Base-by-base conservation (phyloP, 2,888 invertebrate species). In the Dryobotodes eremita region DNA sequence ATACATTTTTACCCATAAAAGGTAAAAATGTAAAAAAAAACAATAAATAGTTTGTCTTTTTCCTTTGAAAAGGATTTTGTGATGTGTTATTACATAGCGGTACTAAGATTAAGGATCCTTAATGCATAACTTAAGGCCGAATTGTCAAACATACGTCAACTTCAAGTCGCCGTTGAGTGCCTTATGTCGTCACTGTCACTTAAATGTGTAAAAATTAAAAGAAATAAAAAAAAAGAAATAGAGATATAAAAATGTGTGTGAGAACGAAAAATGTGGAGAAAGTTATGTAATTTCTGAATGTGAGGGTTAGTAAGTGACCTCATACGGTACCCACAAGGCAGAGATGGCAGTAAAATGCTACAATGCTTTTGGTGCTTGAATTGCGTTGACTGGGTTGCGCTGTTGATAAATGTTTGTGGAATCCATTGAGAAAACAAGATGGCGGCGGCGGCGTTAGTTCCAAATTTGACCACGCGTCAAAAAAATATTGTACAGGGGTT, bases 1-100 rank as follows among this genome's bases (percentile, higher is more conserved):
- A 59, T 79, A 76, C 62, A 62, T 66, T 76, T 86, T 85, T 62
- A 59, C 36, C 5, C 17, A 23, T 62, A 66, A 68, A 65, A 79
- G 62, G 68, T 23, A 72, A 84, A 77, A 69, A 69, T 69, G 62
- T 68, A 48, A n/a, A n/a, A n/a, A n/a, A n/a, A n/a, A n/a, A n/a
- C n/a, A n/a, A n/a, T n/a, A n/a, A n/a, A 36, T 79, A 36, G n/a
- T 46, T 68, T 53, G 17, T 31, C 0, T 48, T 79, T 64, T 64
- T 36, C 46, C 79, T 69, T 69, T 69, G 59, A 46, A 79, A 23
- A 79, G 2, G 17, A 10, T 23, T 53, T 79, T 55, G 26, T 66
- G 17, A 8, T 53, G 15, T 50, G 3, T 20, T 42, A 4, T 50
- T 17, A 36, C 0, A 36, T 3, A 23, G 2, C 23, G 6, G 20